Conservation (phyloP, 1,140 invertebrate species). For the Meloidogyne exigua region DNA sequence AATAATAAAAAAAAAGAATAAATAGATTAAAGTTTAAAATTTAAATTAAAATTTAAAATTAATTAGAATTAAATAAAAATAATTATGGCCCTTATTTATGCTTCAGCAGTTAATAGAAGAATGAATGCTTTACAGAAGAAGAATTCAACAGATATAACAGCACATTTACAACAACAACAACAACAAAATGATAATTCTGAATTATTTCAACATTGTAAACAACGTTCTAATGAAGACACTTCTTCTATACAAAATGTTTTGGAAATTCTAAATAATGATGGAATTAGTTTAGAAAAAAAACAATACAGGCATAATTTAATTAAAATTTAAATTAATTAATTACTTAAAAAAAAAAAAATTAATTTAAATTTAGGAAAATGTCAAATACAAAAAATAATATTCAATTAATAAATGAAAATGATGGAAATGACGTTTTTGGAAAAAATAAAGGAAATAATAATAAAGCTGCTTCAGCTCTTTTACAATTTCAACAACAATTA, state of each 20-base stretch:
- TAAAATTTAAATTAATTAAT: neutral
- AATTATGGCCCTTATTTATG: conserved; percentile 27
- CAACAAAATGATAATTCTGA: neutral
- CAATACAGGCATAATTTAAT: neutral
- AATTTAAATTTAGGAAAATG: neutral
- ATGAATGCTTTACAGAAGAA: conserved; percentile 22
- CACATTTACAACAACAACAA: neutral
- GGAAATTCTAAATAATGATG: neutral
- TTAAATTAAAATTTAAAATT: neutral
- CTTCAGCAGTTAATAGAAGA: conserved; percentile 23
- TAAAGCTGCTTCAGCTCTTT: neutral
- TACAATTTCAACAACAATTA: conserved; percentile 5
- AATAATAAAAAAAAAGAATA: neutral
- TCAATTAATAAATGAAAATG: neutral
- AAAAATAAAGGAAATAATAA: neutral
- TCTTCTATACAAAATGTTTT: neutral
- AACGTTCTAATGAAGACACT: neutral
- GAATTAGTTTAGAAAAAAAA: neutral
- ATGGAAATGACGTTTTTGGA: neutral
- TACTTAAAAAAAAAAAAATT: neutral
- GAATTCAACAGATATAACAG: neutral
- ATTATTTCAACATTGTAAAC: conserved; percentile 3
- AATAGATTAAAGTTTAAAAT: neutral
- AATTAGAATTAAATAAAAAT: neutral
- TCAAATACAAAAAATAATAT: neutral